Base-by-base conservation (phyloP, 2,888 invertebrate genomes). In the Anthrax anthrax region DNA sequence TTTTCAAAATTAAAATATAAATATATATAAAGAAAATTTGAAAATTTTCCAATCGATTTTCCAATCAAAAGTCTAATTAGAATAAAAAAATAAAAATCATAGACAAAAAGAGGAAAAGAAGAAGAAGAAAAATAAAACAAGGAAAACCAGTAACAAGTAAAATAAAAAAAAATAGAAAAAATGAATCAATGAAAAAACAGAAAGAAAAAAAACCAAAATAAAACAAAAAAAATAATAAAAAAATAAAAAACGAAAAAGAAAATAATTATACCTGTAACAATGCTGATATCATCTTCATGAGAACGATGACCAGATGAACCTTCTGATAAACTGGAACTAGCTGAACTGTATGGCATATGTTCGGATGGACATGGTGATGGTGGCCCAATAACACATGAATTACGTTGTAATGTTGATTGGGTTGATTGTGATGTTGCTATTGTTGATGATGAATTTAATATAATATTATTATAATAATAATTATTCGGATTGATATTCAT, bases 281-380 rank as follows among this genome's bases (percentile, higher is more conserved):
- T 86, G 75, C 86, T 86, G 70, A 86, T 87, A 63, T 85, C 81
- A 62, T 80, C 80, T 65, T 80, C 81, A 61, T 80, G 78, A 60
- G 80, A 78, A 47, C 73, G 78, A 60, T 73, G 80, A 66, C 72
- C 76, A 57, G 74, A 74, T 51, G 69, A 69, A 57, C 69, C 69
- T 63, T 84, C 85, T 62, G 84, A 84, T 61, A 89, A 76, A 70
- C 87, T 87, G 61, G 88, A 88, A 59, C 88, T 87, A 53, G 88
- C 89, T 51, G 89, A 90, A 67, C 88, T 88, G 77, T 87, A 90
- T 57, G 86, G 86, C 63, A 67, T 60, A 55, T 87, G 76, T 68
- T 86, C 85, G 61, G 87, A 85, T 59, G 87, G 87, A 72, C 87
- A 87, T 47, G 88, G 88, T 58, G 86, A 85, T 54, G 85, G 83